phyloP scores from a whole-genome alignment of 1,140 invertebrate species.

The Heliothis virescens region DNA sequence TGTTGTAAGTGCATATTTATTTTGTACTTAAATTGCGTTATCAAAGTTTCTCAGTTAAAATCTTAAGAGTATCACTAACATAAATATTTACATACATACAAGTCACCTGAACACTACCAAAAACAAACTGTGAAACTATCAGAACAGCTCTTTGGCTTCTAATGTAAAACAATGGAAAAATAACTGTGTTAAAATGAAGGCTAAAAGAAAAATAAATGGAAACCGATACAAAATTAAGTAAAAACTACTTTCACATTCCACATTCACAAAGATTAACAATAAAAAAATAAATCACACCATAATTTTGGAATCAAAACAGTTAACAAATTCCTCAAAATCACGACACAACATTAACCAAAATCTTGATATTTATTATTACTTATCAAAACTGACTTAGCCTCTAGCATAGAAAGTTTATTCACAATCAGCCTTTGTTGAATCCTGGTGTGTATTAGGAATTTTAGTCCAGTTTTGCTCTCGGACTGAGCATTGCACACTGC shows the following conservation, averaged over 20 bases:
- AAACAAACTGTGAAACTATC: conserved; percentile 4
- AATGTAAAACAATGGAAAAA: conserved; percentile 24
- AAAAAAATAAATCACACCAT: conserved; percentile 21
- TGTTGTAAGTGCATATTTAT: conserved; percentile 53
- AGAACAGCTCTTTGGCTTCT: conserved; percentile 43
- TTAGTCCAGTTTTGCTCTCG: neutral
- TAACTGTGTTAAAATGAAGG: conserved; percentile 32
- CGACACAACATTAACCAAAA: conserved; percentile 3
- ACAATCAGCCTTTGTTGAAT: conserved; percentile 40
- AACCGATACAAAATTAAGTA: neutral
- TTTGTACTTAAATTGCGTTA: conserved; percentile 58
- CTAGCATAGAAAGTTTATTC: conserved; percentile 24
- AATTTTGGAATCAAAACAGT: conserved; percentile 35
- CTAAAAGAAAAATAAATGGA: neutral
- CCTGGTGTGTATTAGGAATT: neutral
- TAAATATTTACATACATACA: conserved; percentile 51
- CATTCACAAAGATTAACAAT: conserved; percentile 20
- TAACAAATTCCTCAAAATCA: conserved; percentile 31
- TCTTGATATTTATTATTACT: conserved; percentile 7
- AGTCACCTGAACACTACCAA: conserved; percentile 14
- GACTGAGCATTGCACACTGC: neutral
- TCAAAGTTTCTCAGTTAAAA: conserved; percentile 43
- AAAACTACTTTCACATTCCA: conserved; percentile 16
- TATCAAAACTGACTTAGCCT: conserved; percentile 26
- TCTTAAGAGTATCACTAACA: conserved; percentile 34